phyloP scores from a whole-genome alignment of 1,140 invertebrate species.

The Aphidius gifuensis region DNA sequence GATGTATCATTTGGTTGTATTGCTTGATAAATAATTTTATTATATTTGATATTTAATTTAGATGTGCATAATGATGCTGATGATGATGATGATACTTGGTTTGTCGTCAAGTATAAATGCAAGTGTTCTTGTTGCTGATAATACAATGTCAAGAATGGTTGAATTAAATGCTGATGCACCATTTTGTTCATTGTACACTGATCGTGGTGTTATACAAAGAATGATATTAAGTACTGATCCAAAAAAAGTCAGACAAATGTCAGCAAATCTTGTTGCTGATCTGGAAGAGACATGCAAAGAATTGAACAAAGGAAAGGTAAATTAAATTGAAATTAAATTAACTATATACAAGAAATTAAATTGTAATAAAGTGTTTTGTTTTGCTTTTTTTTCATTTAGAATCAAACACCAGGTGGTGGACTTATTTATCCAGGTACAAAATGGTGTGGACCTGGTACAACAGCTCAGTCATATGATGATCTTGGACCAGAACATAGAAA shows the following conservation, averaged over 20 bases:
- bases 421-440: conserved; percentile 65
- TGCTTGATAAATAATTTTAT: background rate
- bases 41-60: conserved; percentile 23
- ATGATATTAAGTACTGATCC: conserved; percentile 62
- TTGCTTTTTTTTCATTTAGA: conserved; percentile 31
- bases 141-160: conserved; percentile 64
- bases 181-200: conserved; percentile 61
- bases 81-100: conserved; percentile 31
- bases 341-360: conserved; percentile 1
- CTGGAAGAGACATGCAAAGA: conserved; percentile 60
- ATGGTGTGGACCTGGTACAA: conserved; percentile 71
- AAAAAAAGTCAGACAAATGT: conserved; percentile 60
- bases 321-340: background rate
- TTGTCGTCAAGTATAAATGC: conserved; percentile 21
- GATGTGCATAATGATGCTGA: conserved; percentile 20
- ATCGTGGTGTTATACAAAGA: conserved; percentile 61
- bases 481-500: conserved; percentile 60
- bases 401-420: conserved; percentile 38
- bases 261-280: conserved; percentile 59
- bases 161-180: conserved; percentile 60
- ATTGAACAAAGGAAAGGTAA: conserved; percentile 39
- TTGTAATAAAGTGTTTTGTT: conserved; percentile 26
- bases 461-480: conserved; percentile 62
- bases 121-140: conserved; percentile 61
- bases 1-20: too few species aligned